Conservation (phyloP, 2,113 vertebrate species). For the Butorides virescens region DNA sequence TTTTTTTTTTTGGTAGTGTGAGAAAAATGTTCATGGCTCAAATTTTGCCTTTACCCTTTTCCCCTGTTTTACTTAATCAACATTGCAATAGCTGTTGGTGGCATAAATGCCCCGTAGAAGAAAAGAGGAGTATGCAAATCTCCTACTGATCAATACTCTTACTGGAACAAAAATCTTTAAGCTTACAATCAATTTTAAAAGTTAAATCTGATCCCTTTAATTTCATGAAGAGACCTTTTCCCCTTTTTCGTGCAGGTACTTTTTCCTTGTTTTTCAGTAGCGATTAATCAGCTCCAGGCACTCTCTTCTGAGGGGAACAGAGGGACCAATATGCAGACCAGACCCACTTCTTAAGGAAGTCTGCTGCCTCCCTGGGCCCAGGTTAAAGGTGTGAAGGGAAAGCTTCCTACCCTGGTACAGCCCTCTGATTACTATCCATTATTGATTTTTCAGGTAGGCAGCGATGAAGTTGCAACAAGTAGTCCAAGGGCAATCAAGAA, state of each 20-base stretch:
- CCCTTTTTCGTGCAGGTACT: not conserved
- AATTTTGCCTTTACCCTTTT: not conserved
- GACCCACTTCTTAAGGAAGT: no score
- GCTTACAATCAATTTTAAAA: slow-evolving; percentile 41
- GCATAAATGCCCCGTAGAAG: not conserved
- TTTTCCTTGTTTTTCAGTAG: slow-evolving; percentile 18
- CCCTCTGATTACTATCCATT: no score
- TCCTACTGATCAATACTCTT: slow-evolving; percentile 50
- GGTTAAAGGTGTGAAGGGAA: no score
- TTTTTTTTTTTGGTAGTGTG: not conserved
- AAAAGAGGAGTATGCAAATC: slow-evolving; percentile 14
- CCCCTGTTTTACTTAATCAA: not conserved
- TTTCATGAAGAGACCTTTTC: slow-evolving; percentile 8
- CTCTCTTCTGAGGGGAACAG: no score
- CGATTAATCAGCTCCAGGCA: not conserved
- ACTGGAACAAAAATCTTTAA: slow-evolving; percentile 48
- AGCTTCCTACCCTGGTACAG: no score
- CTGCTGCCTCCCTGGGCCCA: no score
- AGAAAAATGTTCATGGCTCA: not conserved
- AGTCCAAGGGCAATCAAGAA: no score
- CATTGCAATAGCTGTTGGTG: not conserved
- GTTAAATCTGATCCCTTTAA: slow-evolving; percentile 42
- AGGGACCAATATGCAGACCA: no score
- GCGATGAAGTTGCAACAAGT: no score
- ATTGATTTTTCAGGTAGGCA: no score